phyloP scores from a whole-genome alignment of 2,113 vertebrate species.

The Buteo buteo region DNA sequence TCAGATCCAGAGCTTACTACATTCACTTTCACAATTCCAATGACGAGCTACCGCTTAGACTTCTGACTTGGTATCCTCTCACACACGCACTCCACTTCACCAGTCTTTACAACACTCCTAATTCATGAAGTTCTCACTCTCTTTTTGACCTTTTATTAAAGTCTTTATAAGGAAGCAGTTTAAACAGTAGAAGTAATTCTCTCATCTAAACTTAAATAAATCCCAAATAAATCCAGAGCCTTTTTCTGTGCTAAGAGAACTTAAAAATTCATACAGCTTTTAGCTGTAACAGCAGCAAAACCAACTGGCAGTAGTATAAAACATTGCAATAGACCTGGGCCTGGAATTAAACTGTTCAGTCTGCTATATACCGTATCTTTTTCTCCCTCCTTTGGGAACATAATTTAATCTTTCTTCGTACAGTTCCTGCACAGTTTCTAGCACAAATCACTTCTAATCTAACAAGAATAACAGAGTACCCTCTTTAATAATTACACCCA shows the following conservation, averaged over 20 bases:
- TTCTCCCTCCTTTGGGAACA: neutral
- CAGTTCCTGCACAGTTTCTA: neutral
- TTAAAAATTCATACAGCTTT: neutral
- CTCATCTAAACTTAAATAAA: neutral
- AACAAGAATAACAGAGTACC: neutral
- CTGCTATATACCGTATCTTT: neutral
- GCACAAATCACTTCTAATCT: neutral
- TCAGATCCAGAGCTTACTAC: neutral
- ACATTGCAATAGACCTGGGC: neutral
- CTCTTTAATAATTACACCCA: neutral
- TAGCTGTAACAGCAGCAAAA: neutral
- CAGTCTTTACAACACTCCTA: neutral
- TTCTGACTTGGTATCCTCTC: neutral
- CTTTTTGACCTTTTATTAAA: neutral
- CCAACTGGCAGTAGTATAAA: neutral
- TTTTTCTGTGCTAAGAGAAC: neutral
- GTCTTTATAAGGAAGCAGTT: neutral
- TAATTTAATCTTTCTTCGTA: neutral
- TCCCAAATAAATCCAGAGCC: neutral
- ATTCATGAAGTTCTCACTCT: neutral
- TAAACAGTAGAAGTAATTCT: neutral
- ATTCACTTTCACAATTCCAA: neutral
- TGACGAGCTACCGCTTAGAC: neutral
- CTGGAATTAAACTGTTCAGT: neutral
- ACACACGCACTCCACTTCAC: too few relatives aligned